Conservation (phyloP, 2,113 vertebrate species). For the Lasiurus cinereus region DNA sequence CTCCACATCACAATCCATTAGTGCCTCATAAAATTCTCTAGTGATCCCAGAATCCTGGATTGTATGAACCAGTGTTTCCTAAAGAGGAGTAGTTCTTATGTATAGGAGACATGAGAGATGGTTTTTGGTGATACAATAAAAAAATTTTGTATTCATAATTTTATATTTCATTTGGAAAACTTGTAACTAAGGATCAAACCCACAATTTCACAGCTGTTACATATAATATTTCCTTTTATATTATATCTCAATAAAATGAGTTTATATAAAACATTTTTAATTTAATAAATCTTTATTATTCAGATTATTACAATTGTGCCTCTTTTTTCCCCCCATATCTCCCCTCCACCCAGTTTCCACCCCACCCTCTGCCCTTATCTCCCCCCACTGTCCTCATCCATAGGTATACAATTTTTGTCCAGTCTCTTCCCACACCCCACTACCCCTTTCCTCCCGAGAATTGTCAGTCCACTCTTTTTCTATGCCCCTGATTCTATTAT, state of each 20-base stretch:
- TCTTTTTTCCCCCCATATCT: too few species aligned
- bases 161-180: slow-evolving; percentile 45
- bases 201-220: slow-evolving; percentile 7
- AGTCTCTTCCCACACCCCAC: too few species aligned
- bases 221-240: slow-evolving; percentile 52
- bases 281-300: too few species aligned
- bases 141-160: slow-evolving; percentile 46
- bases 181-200: slow-evolving; percentile 4
- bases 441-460: too few species aligned
- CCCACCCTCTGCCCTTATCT: too few species aligned
- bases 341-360: too few species aligned
- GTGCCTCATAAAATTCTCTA: not conserved
- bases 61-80: not conserved
- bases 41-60: not conserved
- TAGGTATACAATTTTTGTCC: too few species aligned
- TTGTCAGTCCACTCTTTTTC: too few species aligned
- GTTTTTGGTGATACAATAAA: not conserved
- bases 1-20: not conserved
- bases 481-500: too few species aligned
- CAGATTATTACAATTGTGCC: too few species aligned
- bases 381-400: too few species aligned
- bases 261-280: not conserved
- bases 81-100: not conserved
- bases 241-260: not conserved
- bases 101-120: not conserved